Base-by-base conservation (phyloP, 64 coral and sea anemone genomes). In the Stylophora pistillata region DNA sequence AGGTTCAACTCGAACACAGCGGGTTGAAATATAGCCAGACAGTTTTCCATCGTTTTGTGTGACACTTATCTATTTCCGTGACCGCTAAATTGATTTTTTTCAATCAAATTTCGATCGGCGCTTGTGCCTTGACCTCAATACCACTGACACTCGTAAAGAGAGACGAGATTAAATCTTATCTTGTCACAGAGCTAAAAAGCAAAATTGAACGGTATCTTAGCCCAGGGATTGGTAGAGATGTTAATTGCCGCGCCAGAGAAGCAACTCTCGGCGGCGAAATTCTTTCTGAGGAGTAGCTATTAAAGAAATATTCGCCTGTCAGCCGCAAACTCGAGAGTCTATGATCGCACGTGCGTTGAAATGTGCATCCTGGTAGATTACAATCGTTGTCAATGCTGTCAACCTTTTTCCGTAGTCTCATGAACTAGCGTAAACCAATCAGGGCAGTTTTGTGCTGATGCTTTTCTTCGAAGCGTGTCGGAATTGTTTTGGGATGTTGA, bases 401-500 rank as follows among this genome's bases (percentile, higher is more conserved):
- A 84, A 10, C 41, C 23, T 52, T 84, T 84, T 84, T 41, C 60
- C 73, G 79, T 17, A 83, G 79, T 83, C 80, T 53, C 60, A 63
- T 84, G 4, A 62, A 69, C 13, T 20, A 15, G 53, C 53, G 32
- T 84, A 70, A 69, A 84, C 80, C 80, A 84, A 84, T 84, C 80
- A 84, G 80, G 60, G 32, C 15, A 23, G 80, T 16, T 53, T 69
- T 82, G 0, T 34, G 12, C 20, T 33, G 79, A 82, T 82, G 79
- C 58, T 52, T 84, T 84, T 84, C 80, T 84, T 84, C 78, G 80
- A 84, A 84, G 61, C 80, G 80, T 84, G 80, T 84, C 80, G 80
- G 80, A 84, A 84, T 84, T 84, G 80, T 84, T 84, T 84, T 70
- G 80, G 47, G 23, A 70, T 70, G 33, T 69, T 84, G 37, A 84